Evolutionary conservation across 2,888 invertebrate species (phyloP).

Genomic region (Mongoloraphidia duomilia): DNA sequence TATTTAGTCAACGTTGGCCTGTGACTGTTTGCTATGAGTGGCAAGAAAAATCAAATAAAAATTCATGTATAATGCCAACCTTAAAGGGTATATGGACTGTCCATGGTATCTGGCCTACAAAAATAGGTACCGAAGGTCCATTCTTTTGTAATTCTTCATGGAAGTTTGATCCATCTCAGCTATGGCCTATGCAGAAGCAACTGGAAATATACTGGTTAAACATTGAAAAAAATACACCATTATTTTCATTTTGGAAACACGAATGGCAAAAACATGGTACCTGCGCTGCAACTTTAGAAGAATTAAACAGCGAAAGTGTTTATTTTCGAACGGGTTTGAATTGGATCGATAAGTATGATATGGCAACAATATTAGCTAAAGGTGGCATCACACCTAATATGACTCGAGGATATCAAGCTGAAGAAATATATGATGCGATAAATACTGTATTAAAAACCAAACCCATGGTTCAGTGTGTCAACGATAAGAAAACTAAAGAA

Average conservation of each 20-base stretch:
- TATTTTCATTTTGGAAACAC: constrained; percentile 55
- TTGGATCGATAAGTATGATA: constrained; percentile 43
- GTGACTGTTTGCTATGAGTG: constrained; percentile 55
- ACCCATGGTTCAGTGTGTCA: constrained; percentile 48
- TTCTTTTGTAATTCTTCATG: constrained; percentile 53
- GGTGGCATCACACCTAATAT: constrained; percentile 41
- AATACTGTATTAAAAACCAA: constrained; percentile 38
- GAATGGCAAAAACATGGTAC: constrained; percentile 79
- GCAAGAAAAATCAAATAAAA: constrained; percentile 41
- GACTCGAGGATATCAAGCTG: constrained; percentile 29
- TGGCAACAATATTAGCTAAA: constrained; percentile 41
- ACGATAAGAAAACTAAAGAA: constrained; percentile 38
- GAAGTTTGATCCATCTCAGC: constrained; percentile 44
- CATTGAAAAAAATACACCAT: constrained; percentile 40
- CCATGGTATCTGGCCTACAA: constrained; percentile 75
- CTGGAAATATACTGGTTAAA: constrained; percentile 56
- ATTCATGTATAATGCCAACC: constrained; percentile 48
- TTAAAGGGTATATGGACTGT: constrained; percentile 55
- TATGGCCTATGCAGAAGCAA: constrained; percentile 30
- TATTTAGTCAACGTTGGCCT: constrained; percentile 75
- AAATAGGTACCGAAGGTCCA: constrained; percentile 50
- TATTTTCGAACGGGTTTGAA: constrained; percentile 52
- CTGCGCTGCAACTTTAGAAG: constrained; percentile 46
- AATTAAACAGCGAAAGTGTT: constrained; percentile 44
- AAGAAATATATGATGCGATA: constrained; percentile 37